phyloP scores from a whole-genome alignment of 2,113 vertebrate species.

The Kryptolebias marmoratus region DNA sequence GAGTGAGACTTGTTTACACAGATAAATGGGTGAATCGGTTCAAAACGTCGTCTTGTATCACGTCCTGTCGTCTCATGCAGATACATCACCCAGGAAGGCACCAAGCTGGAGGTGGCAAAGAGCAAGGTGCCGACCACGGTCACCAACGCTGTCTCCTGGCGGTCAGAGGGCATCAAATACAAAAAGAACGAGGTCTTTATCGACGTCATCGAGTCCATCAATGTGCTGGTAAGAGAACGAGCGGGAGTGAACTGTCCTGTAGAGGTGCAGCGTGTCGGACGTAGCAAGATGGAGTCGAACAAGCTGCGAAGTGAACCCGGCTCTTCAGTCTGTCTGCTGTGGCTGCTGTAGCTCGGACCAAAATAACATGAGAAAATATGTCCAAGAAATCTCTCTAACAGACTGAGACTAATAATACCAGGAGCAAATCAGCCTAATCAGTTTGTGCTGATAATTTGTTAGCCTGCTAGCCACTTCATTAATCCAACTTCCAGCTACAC shows the following conservation, averaged over 20 bases:
- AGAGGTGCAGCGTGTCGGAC: neutral
- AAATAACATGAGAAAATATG: too few species aligned
- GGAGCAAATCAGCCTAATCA: too few species aligned
- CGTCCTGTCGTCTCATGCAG: conserved; percentile 61
- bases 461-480: too few species aligned
- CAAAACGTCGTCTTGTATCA: conserved; percentile 1
- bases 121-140: conserved; percentile 90
- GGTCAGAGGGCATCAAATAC: conserved; percentile 92
- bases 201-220: conserved; percentile 93
- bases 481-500: too few species aligned
- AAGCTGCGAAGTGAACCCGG: too few species aligned
- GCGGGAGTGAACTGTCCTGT: neutral
- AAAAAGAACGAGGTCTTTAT: conserved; percentile 98
- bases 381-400: too few species aligned
- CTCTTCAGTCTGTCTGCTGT: too few species aligned
- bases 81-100: conserved; percentile 93
- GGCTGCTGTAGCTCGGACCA: too few species aligned
- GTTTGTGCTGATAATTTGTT: too few species aligned
- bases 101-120: conserved; percentile 88
- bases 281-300: neutral
- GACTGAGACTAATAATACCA: too few species aligned
- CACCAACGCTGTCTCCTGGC: conserved; percentile 96
- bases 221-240: conserved; percentile 86
- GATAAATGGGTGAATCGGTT: neutral
- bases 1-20: conserved; percentile 81